These are phyloP conservation scores for Leptinotarsa haldemani DNA, from an alignment of 2,888 invertebrate genomes.

Conservation along the genomic window DNA sequence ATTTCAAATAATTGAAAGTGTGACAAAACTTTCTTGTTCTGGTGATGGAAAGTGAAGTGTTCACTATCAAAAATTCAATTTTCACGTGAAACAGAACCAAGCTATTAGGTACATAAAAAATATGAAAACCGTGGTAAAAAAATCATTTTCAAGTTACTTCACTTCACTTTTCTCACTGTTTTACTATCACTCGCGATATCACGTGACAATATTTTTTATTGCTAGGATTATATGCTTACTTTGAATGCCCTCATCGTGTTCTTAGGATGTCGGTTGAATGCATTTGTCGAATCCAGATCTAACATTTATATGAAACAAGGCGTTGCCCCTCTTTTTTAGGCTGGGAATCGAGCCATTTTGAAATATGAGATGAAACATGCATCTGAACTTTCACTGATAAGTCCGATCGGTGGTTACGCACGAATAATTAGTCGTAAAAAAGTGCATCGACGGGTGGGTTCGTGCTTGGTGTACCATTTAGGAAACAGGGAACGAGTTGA, in stretches of 20 bases:
- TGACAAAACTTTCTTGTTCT: no score
- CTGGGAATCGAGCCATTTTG: conserved; percentile 44
- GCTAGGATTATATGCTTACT: conserved; percentile 47
- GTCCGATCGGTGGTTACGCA: conserved; percentile 32
- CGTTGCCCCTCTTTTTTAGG: conserved; percentile 52
- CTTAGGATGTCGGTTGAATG: conserved; percentile 48
- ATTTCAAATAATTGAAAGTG: no score
- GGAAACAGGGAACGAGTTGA: conserved; percentile 12
- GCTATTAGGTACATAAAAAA: no score
- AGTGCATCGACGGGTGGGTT: conserved; percentile 11
- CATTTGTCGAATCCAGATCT: conserved; percentile 44
- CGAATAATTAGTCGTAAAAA: conserved; percentile 33
- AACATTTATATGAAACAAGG: conserved; percentile 53
- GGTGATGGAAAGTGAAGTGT: no score
- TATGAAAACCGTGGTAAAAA: no score
- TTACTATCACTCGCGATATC: conserved; percentile 3
- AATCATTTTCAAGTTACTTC: neutral
- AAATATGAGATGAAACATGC: conserved; percentile 49
- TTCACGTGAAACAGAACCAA: no score
- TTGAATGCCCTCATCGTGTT: conserved; percentile 54
- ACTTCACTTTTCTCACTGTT: neutral
- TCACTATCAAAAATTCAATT: no score
- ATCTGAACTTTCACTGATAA: conserved; percentile 55
- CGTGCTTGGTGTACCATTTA: conserved; percentile 11
- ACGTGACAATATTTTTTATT: neutral